Percentiles rank a stretch among this genome's conserved stretches.
Evolutionary conservation across 2,888 invertebrate species (phyloP).

Genomic region (Spisula solida): DNA sequence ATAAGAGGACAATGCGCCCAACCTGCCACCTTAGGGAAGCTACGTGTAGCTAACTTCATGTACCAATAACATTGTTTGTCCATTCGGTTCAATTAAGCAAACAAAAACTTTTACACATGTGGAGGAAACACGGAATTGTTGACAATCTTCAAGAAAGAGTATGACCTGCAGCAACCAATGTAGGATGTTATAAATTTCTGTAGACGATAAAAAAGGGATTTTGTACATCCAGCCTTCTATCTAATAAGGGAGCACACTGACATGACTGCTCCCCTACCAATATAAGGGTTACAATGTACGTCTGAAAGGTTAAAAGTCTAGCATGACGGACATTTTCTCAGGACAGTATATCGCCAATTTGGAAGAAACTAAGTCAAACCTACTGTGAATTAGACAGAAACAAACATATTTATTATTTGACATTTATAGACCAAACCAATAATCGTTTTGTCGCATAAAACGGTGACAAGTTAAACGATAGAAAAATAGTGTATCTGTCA

Average conservation of each 20-base stretch:
- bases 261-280: neutral
- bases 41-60: neutral
- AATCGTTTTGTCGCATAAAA: no score
- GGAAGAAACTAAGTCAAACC: neutral
- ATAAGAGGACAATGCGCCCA: neutral
- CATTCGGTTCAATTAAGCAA: neutral
- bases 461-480: no score
- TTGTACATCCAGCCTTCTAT: neutral
- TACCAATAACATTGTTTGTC: neutral
- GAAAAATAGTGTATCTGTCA: no score
- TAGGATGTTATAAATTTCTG: neutral
- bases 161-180: no score
- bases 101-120: neutral
- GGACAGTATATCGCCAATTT: neutral
- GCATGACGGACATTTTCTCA: neutral
- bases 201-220: neutral
- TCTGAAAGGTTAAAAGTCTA: neutral
- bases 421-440: no score
- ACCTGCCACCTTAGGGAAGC: neutral
- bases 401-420: no score
- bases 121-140: neutral
- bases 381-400: no score
- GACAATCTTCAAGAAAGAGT: neutral
- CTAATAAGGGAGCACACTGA: neutral
- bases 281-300: neutral